Percentiles rank a stretch among this genome's conserved stretches.
Evolutionary conservation across 2,888 invertebrate genomes (phyloP).

Genomic region (Gisinianus flammeolus): DNA sequence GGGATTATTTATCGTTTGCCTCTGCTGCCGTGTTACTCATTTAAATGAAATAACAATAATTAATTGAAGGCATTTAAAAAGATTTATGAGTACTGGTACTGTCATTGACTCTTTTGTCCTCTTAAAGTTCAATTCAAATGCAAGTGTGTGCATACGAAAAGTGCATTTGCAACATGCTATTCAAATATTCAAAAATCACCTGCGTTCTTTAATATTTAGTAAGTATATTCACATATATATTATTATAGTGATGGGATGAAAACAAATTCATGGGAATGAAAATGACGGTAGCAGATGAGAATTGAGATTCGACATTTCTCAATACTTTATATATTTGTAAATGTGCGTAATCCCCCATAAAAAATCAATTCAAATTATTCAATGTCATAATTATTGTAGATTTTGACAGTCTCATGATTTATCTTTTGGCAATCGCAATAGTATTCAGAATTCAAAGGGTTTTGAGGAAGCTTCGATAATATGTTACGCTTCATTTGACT

Average conservation of each 20-base stretch:
- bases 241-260: background rate
- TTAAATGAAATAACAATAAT: background rate
- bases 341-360: too few species aligned
- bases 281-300: background rate
- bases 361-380: background rate
- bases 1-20: background rate
- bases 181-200: too few species aligned
- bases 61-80: background rate
- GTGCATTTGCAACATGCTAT: background rate
- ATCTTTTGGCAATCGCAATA: background rate
- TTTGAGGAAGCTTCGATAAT: background rate
- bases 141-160: background rate
- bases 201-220: too few species aligned
- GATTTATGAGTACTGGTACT: background rate
- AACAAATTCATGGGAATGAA: background rate
- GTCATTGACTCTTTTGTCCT: background rate
- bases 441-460: background rate
- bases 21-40: conserved; percentile 13
- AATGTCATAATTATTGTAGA: background rate
- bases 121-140: background rate
- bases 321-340: background rate
- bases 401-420: background rate
- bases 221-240: too few species aligned
- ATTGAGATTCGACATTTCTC: background rate
- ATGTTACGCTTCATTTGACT: background rate